Evolutionary conservation across 2,113 vertebrate species (phyloP), one percentile per base, ranked within the genome.

Genomic region (Calyptommatus sinebrachiatus): DNA sequence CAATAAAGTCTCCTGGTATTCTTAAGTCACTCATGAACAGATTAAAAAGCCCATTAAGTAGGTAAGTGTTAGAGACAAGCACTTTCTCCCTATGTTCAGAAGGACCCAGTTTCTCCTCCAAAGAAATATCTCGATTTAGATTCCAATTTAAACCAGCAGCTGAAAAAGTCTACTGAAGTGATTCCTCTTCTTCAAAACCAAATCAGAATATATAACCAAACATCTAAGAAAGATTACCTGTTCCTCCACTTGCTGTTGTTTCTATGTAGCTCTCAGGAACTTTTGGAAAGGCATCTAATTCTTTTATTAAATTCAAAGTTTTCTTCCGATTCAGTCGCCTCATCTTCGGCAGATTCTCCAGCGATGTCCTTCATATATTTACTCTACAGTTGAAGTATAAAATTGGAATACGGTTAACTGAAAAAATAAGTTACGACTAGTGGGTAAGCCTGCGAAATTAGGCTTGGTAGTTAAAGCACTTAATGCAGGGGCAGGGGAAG

Each of bases 261-360:
- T 99, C 97, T 88, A 99, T 96, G 86, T 99, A 99, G 92, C 98
- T 99, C 60, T 98, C 97, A 50, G 98, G 98, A 83, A 99, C 95
- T 93, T 99, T 99, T 1, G 98, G 98, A 82, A 99, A 99, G 74
- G 98, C 98, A 89, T 99, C 98, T 90, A 99, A 82, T 83, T 99
- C 98, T 89, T 96, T 99, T 83, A 99, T 96, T 92, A 99, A 94
- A 93, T 90, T 97, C 91, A 99, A 92, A 50, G 98, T 97, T 93
- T 98, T 99, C 94, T 96, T 99, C 89, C 94, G 97, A 90, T 95
- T 97, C 93, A 99, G 91, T 83, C 98, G 97, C 96, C 96, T 98
- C 98, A 99, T 96, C 87, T 95, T 97, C 90, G 91, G 88, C 66
- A 89, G 86, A 71, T 78, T 84, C 80, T 72, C 85, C 89, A 80